Evolutionary conservation across 1,140 invertebrate species (phyloP), one percentile per base, ranked within the genome.

Genomic region (Brachionus koreanus): DNA sequence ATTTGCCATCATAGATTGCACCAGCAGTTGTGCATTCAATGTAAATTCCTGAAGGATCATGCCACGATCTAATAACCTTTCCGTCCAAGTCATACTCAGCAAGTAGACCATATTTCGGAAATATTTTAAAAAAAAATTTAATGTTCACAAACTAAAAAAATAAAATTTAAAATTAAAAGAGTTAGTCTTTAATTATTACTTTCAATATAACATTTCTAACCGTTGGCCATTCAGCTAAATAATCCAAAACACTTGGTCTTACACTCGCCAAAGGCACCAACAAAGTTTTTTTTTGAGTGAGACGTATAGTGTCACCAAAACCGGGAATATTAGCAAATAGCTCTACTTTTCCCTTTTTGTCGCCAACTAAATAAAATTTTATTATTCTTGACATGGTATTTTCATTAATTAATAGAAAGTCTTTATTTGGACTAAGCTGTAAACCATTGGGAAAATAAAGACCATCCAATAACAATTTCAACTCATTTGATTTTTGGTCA

Each of bases 361-460:
- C 49, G 2, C 76, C 76, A 13, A 12, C 35, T 13, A 79, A 25
- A 79, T 61, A 37, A 79, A 43, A 79, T 16, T 79, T 79, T 2
- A 79, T 57, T 4, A 79, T 61, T 61, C 49, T 57, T 10, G 76
- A n/a, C 49, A 61, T 79, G 10, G 49, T 16, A 37, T 79, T 79
- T 61, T 79, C 76, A 19, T 79, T 79, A 13, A 79, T 79, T 5
- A 79, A 42, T 5, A 79, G 9, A 10, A 42, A 25, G 9, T 79
- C 25, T 23, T 79, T 79, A 4, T 57, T 16, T 13, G 76, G 76
- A 25, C 35, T 79, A 2, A 79, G 23, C 57, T 79, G 76, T 42
- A 79, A 33, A 61, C 76, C 76, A 35, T 79, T 79, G 7, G 76
- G 76, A 79, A 79, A 79, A 63, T 39, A 79, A 5, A 79, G 33